phyloP scores from a whole-genome alignment of 2,888 invertebrate genomes.

The Balanococcus diminutus region DNA sequence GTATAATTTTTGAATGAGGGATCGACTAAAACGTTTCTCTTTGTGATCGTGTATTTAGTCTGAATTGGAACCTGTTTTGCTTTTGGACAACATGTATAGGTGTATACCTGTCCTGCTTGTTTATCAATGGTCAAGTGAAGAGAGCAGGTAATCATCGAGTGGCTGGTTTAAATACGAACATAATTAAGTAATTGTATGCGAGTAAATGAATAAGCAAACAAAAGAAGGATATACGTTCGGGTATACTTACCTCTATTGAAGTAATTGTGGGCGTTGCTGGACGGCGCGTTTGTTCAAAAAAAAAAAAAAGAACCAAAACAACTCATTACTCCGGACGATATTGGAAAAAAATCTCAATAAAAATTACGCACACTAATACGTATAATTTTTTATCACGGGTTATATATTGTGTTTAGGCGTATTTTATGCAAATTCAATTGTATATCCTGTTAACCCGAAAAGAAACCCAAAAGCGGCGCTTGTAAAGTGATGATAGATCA shows the following conservation, averaged over 20 bases:
- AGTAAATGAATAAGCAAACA: conserved; percentile 34
- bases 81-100: not conserved
- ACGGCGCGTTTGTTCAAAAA: conserved; percentile 20
- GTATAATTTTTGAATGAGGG: conserved; percentile 34
- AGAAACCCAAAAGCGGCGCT: not conserved
- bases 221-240: not conserved
- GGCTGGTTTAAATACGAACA: not conserved
- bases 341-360: not conserved
- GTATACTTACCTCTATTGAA: not conserved
- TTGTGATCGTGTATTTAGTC: not conserved
- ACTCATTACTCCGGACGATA: not conserved
- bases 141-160: conserved; percentile 4
- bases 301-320: not conserved
- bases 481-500: conserved; percentile 26
- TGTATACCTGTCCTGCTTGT: not conserved
- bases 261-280: conserved; percentile 15
- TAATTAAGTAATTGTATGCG: conserved; percentile 40
- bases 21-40: not conserved
- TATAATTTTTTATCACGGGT: conserved; percentile 2
- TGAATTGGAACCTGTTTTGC: conserved; percentile 32
- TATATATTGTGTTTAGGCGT: not conserved
- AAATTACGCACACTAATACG: conserved; percentile 1
- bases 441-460: conserved; percentile 24
- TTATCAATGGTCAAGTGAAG: conserved; percentile 31
- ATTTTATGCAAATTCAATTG: conserved; percentile 30